Conservation (phyloP, 2,888 invertebrate genomes). For the Eristalis arbustorum region DNA sequence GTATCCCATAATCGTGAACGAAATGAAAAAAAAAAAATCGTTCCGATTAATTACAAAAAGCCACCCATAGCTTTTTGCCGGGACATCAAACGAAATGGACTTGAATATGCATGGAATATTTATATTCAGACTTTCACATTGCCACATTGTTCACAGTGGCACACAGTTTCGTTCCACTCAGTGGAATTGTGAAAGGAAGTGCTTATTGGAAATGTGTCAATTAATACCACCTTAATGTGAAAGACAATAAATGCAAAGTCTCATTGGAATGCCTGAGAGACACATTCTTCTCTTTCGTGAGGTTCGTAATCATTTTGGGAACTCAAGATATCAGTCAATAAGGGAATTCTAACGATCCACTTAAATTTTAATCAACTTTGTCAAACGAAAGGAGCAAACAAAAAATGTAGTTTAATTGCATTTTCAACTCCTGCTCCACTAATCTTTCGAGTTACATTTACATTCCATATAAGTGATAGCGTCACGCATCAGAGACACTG, state of each 20-base stretch:
- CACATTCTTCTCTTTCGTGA: neutral
- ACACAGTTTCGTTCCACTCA: neutral
- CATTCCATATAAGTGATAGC: neutral
- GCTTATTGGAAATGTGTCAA: neutral
- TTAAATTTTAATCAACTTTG: neutral
- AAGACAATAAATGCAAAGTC: neutral
- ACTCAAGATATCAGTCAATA: neutral
- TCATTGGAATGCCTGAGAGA: neutral
- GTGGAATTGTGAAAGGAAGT: neutral
- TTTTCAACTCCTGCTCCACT: neutral
- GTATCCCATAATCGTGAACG: slow-evolving; percentile 16
- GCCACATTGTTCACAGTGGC: neutral
- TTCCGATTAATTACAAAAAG: slow-evolving; percentile 24
- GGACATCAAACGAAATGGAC: neutral
- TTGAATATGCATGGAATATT: neutral
- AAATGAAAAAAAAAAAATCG: neutral
- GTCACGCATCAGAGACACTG: slow-evolving; percentile 12
- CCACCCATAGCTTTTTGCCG: neutral
- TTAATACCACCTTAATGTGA: neutral
- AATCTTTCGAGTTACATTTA: neutral
- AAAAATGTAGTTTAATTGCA: neutral
- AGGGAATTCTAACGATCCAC: neutral
- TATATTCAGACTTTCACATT: neutral
- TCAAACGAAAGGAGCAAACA: neutral
- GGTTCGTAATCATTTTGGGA: neutral